Evolutionary conservation across 2,797 vertebrate genomes (phyloP).

Genomic region (Sandelia bainsii): DNA sequence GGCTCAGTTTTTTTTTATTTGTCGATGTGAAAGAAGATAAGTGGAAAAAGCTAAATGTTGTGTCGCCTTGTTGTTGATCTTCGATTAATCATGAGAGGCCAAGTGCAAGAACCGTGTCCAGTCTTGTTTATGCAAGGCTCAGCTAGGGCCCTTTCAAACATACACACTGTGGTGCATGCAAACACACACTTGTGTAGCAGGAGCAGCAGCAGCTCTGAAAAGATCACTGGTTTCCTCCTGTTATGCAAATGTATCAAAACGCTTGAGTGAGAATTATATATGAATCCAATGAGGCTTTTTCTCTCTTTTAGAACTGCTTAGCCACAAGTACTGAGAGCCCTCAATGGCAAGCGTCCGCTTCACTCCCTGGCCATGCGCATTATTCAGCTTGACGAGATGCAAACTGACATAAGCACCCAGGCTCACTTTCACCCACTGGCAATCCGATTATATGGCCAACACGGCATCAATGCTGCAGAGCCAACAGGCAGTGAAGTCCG

Average conservation of each 20-base stretch:
- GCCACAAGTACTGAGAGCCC: slow-evolving; percentile 85
- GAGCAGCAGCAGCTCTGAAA: slow-evolving; percentile 78
- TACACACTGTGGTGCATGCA: slow-evolving; percentile 64
- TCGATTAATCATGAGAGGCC: slow-evolving; percentile 73
- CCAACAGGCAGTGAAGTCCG: slow-evolving; percentile 90
- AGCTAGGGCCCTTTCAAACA: slow-evolving; percentile 40
- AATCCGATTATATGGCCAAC: slow-evolving; percentile 96
- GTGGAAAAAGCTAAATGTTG: slow-evolving; percentile 69
- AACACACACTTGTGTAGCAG: slow-evolving; percentile 76
- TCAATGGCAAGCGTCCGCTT: slow-evolving; percentile 81
- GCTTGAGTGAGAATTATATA: slow-evolving; percentile 97
- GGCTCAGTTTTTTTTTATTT: slow-evolving; percentile 4
- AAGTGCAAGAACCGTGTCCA: slow-evolving; percentile 74
- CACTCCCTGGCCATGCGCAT: slow-evolving; percentile 90
- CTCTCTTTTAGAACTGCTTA: slow-evolving; percentile 88
- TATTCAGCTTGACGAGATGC: slow-evolving; percentile 93
- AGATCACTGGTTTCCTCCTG: slow-evolving; percentile 82
- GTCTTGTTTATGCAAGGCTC: slow-evolving; percentile 69
- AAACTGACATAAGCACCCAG: slow-evolving; percentile 97
- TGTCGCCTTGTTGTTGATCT: slow-evolving; percentile 71
- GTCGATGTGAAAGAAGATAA: slow-evolving; percentile 34
- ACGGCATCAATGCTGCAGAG: slow-evolving; percentile 91
- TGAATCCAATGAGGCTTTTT: slow-evolving; percentile 93
- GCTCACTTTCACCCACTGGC: slow-evolving; percentile 92
- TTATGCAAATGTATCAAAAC: slow-evolving; percentile 90